Percentiles rank a stretch among this genome's conserved stretches.
Conservation (phyloP, 2,797 vertebrate genomes). For the Liasis olivaceus region DNA sequence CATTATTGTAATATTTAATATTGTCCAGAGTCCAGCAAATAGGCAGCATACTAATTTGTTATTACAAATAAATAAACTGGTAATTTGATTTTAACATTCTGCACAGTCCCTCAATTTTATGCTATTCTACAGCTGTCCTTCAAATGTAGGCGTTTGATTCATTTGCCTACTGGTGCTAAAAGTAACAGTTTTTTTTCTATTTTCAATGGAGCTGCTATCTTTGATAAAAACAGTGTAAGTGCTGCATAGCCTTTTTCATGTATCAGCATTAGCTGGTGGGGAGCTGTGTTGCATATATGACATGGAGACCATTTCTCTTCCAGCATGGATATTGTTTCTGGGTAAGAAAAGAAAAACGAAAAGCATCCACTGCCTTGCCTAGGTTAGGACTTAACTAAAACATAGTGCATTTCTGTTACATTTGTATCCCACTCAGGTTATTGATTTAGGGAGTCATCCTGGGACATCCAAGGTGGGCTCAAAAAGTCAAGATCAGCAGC, state of each 20-base stretch:
- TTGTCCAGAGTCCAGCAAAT: background rate
- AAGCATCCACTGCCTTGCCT: background rate
- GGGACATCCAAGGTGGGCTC: background rate
- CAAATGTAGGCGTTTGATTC: constrained; percentile 10
- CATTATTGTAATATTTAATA: background rate
- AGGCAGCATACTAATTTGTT: background rate
- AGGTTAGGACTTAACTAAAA: background rate
- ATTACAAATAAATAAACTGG: background rate
- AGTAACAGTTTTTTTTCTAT: constrained; percentile 51
- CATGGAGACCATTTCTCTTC: background rate
- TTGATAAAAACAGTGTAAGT: constrained; percentile 56
- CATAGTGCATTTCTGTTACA: background rate
- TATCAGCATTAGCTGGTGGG: background rate
- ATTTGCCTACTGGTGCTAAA: constrained; percentile 18
- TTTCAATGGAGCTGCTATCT: constrained; percentile 58
- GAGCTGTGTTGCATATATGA: background rate
- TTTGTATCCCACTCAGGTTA: background rate
- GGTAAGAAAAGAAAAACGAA: background rate
- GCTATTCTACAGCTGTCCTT: background rate
- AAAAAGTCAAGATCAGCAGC: no score
- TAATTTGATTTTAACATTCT: background rate
- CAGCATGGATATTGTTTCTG: background rate
- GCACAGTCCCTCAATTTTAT: background rate
- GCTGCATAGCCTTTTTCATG: constrained; percentile 27
- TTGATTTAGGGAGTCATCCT: background rate